Conservation (phyloP, 2,888 invertebrate genomes). For the Rhingia rostrata region DNA sequence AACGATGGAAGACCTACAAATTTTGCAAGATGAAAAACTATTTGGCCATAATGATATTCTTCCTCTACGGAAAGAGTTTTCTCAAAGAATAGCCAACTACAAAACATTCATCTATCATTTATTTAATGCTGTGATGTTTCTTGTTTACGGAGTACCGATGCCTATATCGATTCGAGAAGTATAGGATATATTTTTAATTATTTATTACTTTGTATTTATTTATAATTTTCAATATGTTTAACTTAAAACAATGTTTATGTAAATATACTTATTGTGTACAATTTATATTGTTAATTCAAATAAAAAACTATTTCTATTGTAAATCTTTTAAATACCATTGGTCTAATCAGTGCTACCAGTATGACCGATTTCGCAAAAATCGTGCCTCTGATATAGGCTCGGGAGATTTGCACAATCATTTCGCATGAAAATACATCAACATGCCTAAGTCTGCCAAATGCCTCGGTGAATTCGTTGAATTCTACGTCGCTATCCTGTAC, state of each 20-base stretch:
- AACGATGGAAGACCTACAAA: conserved; percentile 81
- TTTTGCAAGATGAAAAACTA: conserved; percentile 14
- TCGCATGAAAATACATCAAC: too few relatives aligned
- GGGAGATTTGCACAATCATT: too few relatives aligned
- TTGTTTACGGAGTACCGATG: conserved; percentile 85
- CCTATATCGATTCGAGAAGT: conserved; percentile 82
- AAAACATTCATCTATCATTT: conserved; percentile 84
- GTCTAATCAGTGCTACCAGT: too few relatives aligned
- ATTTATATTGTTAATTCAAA: too few relatives aligned
- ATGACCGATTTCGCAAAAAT: too few relatives aligned
- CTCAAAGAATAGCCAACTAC: conserved; percentile 83
- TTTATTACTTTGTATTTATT: not conserved
- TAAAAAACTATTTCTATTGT: too few relatives aligned
- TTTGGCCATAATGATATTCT: conserved; percentile 75
- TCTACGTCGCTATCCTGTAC: too few relatives aligned
- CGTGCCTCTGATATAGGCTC: too few relatives aligned
- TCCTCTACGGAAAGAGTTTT: conserved; percentile 84
- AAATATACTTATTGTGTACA: conserved; percentile 10
- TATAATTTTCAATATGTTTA: not conserved
- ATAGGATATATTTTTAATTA: conserved; percentile 54
- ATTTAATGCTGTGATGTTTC: conserved; percentile 84
- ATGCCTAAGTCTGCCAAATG: too few relatives aligned
- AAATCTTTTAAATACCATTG: too few relatives aligned
- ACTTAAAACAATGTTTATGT: not conserved
- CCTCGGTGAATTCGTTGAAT: too few relatives aligned